Evolutionary conservation across 2,888 invertebrate species (phyloP).

Genomic region (Sepioteuthis lessoniana): DNA sequence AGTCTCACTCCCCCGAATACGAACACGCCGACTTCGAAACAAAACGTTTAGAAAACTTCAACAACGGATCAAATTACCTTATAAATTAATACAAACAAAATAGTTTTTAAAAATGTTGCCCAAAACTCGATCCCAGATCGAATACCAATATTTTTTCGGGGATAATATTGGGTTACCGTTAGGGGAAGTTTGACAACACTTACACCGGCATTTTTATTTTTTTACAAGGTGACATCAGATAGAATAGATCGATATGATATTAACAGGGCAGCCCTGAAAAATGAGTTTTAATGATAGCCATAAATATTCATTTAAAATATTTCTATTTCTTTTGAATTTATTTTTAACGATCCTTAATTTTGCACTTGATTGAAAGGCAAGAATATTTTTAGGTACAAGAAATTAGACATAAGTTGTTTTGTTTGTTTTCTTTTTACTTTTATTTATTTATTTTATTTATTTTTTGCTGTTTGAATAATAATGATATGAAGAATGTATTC

Average conservation of each 20-base stretch:
- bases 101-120: background rate
- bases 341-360: too few species aligned
- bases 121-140: background rate
- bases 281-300: background rate
- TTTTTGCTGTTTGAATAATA: too few species aligned
- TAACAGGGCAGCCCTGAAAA: background rate
- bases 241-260: background rate
- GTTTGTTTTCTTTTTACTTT: too few species aligned
- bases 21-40: background rate
- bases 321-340: too few species aligned
- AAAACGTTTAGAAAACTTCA: background rate
- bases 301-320: background rate
- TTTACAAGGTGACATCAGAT: constrained; percentile 33
- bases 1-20: background rate
- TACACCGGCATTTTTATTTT: background rate
- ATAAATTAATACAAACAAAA: background rate
- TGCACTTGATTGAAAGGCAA: too few species aligned
- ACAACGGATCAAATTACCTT: background rate
- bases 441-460: too few species aligned
- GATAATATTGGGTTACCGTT: background rate
- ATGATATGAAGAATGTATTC: too few species aligned
- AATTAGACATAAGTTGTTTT: too few species aligned
- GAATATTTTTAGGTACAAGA: too few species aligned
- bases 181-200: background rate
- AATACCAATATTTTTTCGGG: background rate